Base-by-base conservation (phyloP, 2,113 vertebrate genomes). In the Eretmochelys imbricata region DNA sequence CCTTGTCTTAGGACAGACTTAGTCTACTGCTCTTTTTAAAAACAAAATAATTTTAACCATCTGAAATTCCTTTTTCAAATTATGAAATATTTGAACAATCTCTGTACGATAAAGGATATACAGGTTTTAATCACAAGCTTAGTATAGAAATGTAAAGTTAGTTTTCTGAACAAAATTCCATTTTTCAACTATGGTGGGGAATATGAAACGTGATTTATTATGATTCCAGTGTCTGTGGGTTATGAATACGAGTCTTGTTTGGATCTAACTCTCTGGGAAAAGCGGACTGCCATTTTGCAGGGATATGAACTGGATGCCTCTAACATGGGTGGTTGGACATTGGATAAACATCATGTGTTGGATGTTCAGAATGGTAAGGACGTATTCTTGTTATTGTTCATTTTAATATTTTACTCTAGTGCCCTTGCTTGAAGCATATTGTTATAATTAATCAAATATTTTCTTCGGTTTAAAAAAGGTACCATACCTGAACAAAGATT, bases 211-310 rank as follows among this genome's bases (percentile, higher is more conserved):
- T 93, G 80, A 72, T 84, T 27, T 97, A 25, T 89, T 97, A 87
- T 93, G 17, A 24, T 98, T 98, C 88, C 98, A 99, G 99, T 99
- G 95, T 99, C 99, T 35, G 99, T 99, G 92, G 99, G 99, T 10
- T 99, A 99, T 9, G 99, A 99, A 93, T 99, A 99, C 50, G 99
- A 99, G 97, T 99, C 99, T 5, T 99, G 99, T 91, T 97, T 99
- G 92, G 99, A 99, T 95, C 98, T 99, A 91, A 99, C 99, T 72
- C 98, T 99, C 8, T 99, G 99, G 99, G 99, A 99, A 96, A 99
- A 99, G 97, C 98, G 99, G 88, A 99, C 99, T 0, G 99, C 99
- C 8, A 81, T 99, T 96, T 88, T 99, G 80, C 99, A 99, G 96
- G 99, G 99, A 82, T 99, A 99, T 55, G 99, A 99, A 83, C 94